Base-by-base conservation (phyloP, 2,888 invertebrate genomes). In the Microchrysa polita region DNA sequence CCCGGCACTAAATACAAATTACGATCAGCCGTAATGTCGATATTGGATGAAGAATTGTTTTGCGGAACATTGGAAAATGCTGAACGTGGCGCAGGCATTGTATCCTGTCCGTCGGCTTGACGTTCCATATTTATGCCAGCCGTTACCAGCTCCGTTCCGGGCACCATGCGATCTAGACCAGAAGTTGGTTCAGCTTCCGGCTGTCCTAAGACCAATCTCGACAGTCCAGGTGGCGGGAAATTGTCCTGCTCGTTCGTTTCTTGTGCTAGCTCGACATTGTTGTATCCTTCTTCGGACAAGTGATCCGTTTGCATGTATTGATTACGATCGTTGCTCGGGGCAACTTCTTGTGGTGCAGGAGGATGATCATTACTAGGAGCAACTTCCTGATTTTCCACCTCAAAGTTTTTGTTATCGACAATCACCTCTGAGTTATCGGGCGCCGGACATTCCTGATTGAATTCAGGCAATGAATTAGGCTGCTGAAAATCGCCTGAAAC, bases 221-320 rank as follows among this genome's bases (percentile, higher is more conserved):
- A 88, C 10, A 90, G 80, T 0, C 91, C 91, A 0, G 90, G 89
- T 2, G 90, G 90, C 1, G 90, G 90, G 76, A 88, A 84, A 74
- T 86, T 85, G 77, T 88, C 87, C 9, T 79, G 77, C 75, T 83
- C 83, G 69, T 82, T 79, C 63, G 79, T 79, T 77, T 82, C 82
- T 48, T 63, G 55, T 10, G 63, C 22, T n/a, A 60, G 18, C 27
- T 63, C 63, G 1, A 73, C 52, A 53, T 53, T 73, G n/a, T 65
- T 73, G 48, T 76, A 87, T 77, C 87, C 87, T 10, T 86, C 84
- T 78, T 89, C 88, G 1, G 91, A 91, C 61, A 92, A 83, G 79
- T 92, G 92, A 18, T 92, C 92, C 1, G 92, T 93, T 83, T 92
- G 92, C 74, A 93, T 83, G 81, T 93, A 93, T 81, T 92, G 91